These are phyloP conservation scores for Epsilonema sp. DNA, from an alignment of 2,888 invertebrate species.

Conservation along the genomic window DNA sequence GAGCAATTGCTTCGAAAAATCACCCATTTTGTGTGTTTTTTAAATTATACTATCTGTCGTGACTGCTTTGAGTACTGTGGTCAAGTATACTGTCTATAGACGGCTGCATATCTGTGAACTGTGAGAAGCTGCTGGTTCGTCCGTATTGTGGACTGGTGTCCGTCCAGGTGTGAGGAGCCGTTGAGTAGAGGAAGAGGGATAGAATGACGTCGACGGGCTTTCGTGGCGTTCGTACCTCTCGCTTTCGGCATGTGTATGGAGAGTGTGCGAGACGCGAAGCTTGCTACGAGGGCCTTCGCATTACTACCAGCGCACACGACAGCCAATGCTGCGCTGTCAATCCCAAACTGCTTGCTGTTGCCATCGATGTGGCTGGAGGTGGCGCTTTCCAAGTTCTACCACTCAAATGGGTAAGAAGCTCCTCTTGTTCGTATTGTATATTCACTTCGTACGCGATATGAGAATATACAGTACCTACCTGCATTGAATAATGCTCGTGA, in stretches of 20 bases:
- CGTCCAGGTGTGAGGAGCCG: no score
- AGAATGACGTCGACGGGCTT: not conserved
- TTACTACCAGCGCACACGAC: conserved; percentile 86
- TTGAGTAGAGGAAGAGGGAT: not conserved
- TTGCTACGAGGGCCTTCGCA: conserved; percentile 84
- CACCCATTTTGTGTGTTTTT: no score
- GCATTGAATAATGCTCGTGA: no score
- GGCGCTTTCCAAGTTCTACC: conserved; percentile 66
- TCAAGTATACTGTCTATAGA: no score
- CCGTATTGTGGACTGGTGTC: no score
- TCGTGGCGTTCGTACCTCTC: conserved; percentile 59
- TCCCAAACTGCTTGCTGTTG: conserved; percentile 88
- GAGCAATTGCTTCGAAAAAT: no score
- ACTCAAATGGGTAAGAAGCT: conserved; percentile 9
- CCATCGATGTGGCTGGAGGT: conserved; percentile 81
- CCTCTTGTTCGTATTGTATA: conserved; percentile 5
- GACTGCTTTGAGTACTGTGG: no score
- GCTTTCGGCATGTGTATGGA: conserved; percentile 82
- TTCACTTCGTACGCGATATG: no score
- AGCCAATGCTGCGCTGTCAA: conserved; percentile 95
- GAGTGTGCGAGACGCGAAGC: conserved; percentile 62
- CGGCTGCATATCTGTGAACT: no score
- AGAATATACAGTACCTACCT: no score
- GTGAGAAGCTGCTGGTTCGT: no score
- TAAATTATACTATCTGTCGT: no score